Evolutionary conservation across 2,113 vertebrate species (phyloP).

Genomic region (Falcunculus frontatus): DNA sequence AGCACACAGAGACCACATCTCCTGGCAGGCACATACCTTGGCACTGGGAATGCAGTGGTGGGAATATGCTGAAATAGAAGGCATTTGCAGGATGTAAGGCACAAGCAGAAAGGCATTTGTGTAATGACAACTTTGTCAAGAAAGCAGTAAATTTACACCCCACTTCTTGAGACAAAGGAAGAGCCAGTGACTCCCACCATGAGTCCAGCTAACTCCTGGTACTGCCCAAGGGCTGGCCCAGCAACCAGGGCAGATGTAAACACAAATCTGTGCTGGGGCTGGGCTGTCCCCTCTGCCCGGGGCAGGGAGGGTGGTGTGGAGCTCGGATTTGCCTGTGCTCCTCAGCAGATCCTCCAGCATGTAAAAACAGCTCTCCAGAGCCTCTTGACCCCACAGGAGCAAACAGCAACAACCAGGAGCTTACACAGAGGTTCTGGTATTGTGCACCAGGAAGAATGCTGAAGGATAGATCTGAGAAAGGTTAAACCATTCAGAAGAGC

Average conservation of each 20-base stretch:
- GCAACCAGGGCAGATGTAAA: not conserved
- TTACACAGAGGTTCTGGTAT: not conserved
- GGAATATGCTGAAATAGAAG: not conserved
- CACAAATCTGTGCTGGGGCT: not conserved
- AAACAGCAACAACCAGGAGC: not conserved
- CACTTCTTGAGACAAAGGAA: not conserved
- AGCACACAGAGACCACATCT: not conserved
- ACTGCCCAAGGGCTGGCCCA: not conserved
- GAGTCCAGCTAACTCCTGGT: not conserved
- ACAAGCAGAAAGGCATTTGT: not conserved
- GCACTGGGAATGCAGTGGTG: not conserved
- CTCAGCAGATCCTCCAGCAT: not conserved
- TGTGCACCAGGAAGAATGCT: not conserved
- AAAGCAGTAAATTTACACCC: not conserved
- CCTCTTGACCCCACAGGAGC: not conserved
- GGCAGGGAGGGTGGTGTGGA: not conserved
- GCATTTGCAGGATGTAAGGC: not conserved
- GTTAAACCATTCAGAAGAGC: not conserved
- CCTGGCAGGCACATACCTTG: not conserved
- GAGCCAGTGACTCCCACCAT: fast-evolving
- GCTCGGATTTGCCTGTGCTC: not conserved
- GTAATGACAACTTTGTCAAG: not conserved
- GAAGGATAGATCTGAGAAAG: not conserved
- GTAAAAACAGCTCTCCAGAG: not conserved
- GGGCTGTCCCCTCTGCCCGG: not conserved